Evolutionary conservation across 2,888 invertebrate genomes (phyloP), one percentile per base, ranked within the genome.

Genomic region (Cheilosia pagana): DNA sequence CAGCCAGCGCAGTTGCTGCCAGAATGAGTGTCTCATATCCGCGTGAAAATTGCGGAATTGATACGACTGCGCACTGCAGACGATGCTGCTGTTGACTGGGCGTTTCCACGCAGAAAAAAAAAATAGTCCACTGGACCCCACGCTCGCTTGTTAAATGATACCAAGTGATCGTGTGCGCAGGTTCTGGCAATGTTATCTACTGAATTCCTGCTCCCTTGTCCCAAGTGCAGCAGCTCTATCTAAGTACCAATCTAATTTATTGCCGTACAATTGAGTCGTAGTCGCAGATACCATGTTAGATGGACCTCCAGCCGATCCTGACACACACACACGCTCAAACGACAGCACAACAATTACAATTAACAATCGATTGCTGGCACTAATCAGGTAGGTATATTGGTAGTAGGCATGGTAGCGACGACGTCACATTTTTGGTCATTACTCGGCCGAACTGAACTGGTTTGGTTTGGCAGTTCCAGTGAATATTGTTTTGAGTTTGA

Each of bases 171-270:
- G 81, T 85, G 85, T 85, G 85, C 85, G 85, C 85, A 85, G 81
- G 85, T 85, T 81, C 85, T 81, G 50, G 81, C 81, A 85, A 67
- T 75, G 85, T 85, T 85, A 85, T 85, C 81, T 85, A 85, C 85
- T 71, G 81, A 85, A 85, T 85, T 85, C 81, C 81, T 76, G 81
- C 81, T 81, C 85, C 85, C 85, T 85, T 79, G 85, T 85, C 81
- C 76, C 65, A 71, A 85, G 71, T 85, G 71, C 81, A 85, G 85
- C 85, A 85, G 85, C 85, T 85, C 83, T 85, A 85, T 85, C 85
- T 81, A 85, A 85, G 85, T 81, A 81, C 81, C 81, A 76, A 85
- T 85, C 85, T 85, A 85, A 85, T 85, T 85, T 85, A 85, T 81
- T 81, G 67, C 81, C 81, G n/a, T 63, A 85, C 71, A 71, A 85